Base-by-base conservation (phyloP, 2,797 vertebrate species). In the Sebastolobus alascanus region DNA sequence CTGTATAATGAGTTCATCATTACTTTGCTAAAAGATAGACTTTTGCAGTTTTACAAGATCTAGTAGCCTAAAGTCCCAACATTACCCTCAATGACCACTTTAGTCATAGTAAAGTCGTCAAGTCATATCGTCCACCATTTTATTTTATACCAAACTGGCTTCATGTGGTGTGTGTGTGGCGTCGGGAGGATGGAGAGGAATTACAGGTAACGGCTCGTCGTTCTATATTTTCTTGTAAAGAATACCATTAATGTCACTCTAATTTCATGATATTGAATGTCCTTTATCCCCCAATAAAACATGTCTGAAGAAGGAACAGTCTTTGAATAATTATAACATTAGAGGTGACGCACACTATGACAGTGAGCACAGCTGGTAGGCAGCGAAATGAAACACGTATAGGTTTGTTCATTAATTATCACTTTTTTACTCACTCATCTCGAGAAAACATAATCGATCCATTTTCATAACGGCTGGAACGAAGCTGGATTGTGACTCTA, bases 371-470 rank as follows among this genome's bases (percentile, higher is more conserved):
- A 90, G 87, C 84, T 84, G 79, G 71, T 46, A 68, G 84, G 77
- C 74, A 71, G 86, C 46, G 73, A 83, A 87, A 90, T 9, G 54
- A 89, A 83, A 84, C 87, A 54, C 69, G 54, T 43, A 25, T 25
- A 74, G 52, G 70, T 87, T 89, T 55, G 74, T 59, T 66, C 52
- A 69, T 87, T 88, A 82, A 89, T 90, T 84, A 90, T 82, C 73
- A 69, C 75, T 85, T 87, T 79, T 78, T 67, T 71, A 68, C 55
- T 60, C 81, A 46, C 61, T 84, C 37, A 64, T 71, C 71, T 88
- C 43, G 63, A 61, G 55, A 73, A 84, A 83, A 63, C 61, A 63
- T 69, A 85, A 87, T 81, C 38, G 56, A 79, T 77, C 43, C 6
- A 61, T 82, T 89, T 82, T 86, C 75, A 60, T 79, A 22, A 8